Percentiles rank a stretch among this genome's conserved stretches.
These are phyloP conservation scores for Pristionchus fissidentatus DNA, from an alignment of 2,888 invertebrate species.

Conservation along the genomic window DNA sequence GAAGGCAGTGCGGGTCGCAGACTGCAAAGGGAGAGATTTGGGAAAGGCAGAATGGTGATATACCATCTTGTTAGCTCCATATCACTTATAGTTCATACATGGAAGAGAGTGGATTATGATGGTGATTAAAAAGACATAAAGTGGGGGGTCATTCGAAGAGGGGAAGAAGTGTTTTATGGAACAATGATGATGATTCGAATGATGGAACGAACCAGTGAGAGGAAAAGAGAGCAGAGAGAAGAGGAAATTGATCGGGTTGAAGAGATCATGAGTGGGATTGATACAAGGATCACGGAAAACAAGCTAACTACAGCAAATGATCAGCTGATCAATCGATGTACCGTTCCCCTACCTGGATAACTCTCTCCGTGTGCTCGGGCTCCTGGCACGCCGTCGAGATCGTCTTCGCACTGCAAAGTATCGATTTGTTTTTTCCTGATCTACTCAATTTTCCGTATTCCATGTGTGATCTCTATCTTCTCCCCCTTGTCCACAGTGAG, in stretches of 20 bases:
- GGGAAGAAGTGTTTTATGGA: neutral
- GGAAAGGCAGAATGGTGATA: neutral
- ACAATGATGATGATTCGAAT: neutral
- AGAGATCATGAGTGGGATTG: too few species aligned
- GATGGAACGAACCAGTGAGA: neutral
- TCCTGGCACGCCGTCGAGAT: slow-evolving; percentile 90
- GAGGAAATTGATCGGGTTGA: too few species aligned
- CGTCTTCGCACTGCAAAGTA: slow-evolving; percentile 86
- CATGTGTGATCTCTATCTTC: neutral
- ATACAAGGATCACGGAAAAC: too few species aligned
- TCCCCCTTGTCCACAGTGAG: neutral
- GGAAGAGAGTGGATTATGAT: neutral
- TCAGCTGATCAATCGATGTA: neutral
- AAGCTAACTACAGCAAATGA: neutral
- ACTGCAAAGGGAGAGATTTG: slow-evolving; percentile 82
- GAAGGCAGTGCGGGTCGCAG: slow-evolving; percentile 95
- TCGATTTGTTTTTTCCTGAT: neutral
- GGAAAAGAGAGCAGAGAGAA: too few species aligned
- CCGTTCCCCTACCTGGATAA: slow-evolving; percentile 74
- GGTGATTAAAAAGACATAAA: slow-evolving; percentile 19
- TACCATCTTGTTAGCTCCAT: neutral
- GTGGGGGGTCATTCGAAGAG: slow-evolving; percentile 10
- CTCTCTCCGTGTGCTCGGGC: slow-evolving; percentile 85
- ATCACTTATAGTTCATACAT: neutral
- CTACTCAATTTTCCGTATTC: neutral